Evolutionary conservation across 2,113 vertebrate species (phyloP), one percentile per base, ranked within the genome.

Genomic region (Hiodon alosoides): DNA sequence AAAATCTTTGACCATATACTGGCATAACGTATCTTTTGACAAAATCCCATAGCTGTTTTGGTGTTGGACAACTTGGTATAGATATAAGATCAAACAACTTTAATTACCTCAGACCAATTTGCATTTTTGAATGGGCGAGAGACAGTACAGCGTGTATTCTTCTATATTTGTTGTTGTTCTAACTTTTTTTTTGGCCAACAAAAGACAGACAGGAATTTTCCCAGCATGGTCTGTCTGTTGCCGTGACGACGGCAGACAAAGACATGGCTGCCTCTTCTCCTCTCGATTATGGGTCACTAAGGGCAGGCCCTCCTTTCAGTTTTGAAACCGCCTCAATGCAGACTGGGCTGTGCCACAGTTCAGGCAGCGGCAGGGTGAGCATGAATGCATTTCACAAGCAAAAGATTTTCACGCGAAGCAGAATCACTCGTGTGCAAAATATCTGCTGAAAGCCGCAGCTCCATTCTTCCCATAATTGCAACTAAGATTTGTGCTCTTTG

Each of bases 231-330:
- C 47, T 59, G 48, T 62, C 59, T 46, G 71, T 72, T 62, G 13
- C 71, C 71, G 16, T 72, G 71, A 59, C n/a, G 71, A 72, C 50
- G 58, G 71, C 59, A 60, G 59, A 62, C 71, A 62, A 71, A 60
- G 70, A 71, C 58, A 62, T 17, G 58, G 48, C 59, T 62, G 47
- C 58, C 71, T 61, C 10, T 47, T 16, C 47, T 59, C 70, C 8
- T 62, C 59, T 61, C 71, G 51, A 7, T 72, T 62, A 71, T 60
- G 57, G 57, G 46, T 31, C 53, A 31, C 70, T n/a, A 57, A 59
- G 50, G 70, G 55, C 13, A 3, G 46, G 57, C 70, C 57, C 70
- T 64, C 14, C 70, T 11, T 50, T 71, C 57, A n/a, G 7, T 71
- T 31, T 10, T 2, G 31, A 7, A 13, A 48, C 70, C 70, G 3